Evolutionary conservation across 2,888 invertebrate species (phyloP).

Genomic region (Noctua pronuba): DNA sequence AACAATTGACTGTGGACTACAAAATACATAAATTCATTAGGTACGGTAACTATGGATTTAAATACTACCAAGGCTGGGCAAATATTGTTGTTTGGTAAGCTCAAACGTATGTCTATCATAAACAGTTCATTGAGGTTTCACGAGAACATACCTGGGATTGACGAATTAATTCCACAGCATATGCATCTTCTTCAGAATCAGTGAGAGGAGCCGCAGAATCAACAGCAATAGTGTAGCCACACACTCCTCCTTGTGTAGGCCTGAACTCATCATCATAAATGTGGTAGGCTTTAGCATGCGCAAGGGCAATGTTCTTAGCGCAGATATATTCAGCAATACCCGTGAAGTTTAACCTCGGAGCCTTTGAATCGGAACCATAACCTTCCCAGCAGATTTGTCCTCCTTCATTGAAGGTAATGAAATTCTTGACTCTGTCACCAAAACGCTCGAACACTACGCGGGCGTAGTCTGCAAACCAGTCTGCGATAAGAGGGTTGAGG

Average conservation of each 20-base stretch:
- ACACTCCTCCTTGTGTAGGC: conserved; percentile 67
- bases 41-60: background rate
- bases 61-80: background rate
- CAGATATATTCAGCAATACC: conserved; percentile 88
- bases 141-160: conserved; percentile 67
- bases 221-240: conserved; percentile 61
- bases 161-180: conserved; percentile 71
- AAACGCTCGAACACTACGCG: conserved; percentile 81
- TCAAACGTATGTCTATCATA: background rate
- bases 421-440: conserved; percentile 88
- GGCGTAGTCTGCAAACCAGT: conserved; percentile 87
- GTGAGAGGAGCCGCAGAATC: conserved; percentile 69
- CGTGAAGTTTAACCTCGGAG: conserved; percentile 79
- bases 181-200: conserved; percentile 72
- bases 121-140: background rate
- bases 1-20: background rate
- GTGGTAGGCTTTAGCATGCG: conserved; percentile 88
- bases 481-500: conserved; percentile 78
- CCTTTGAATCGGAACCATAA: conserved; percentile 80
- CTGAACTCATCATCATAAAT: conserved; percentile 80
- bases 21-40: background rate
- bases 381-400: conserved; percentile 79
- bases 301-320: conserved; percentile 84
- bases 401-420: conserved; percentile 91
- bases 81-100: background rate